Conservation (phyloP, 1,140 invertebrate genomes). For the Odontomachus brunneus region DNA sequence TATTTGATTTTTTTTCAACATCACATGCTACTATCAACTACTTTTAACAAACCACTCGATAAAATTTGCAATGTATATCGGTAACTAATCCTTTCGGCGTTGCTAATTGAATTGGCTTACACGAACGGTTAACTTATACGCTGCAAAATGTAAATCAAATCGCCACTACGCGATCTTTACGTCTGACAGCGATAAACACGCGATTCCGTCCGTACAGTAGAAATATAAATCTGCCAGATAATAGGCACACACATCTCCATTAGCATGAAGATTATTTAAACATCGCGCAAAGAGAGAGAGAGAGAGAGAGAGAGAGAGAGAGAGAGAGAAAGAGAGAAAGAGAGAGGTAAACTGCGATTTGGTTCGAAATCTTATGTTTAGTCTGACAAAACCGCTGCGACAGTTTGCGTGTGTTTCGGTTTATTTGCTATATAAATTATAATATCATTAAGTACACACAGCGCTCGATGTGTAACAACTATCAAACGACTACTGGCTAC, state of each 20-base stretch:
- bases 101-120: conserved; percentile 9
- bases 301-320: too few species aligned
- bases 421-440: conserved; percentile 35
- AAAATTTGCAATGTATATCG: conserved; percentile 14
- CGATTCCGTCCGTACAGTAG: not conserved
- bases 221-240: conserved; percentile 25
- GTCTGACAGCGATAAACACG: not conserved
- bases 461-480: conserved; percentile 18
- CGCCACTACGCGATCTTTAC: not conserved
- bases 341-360: conserved; percentile 19
- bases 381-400: not conserved
- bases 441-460: not conserved
- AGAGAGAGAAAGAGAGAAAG: too few species aligned
- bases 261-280: conserved; percentile 13
- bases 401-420: not conserved
- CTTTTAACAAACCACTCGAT: conserved; percentile 23
- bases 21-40: conserved; percentile 30
- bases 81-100: not conserved
- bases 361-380: conserved; percentile 36
- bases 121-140: not conserved
- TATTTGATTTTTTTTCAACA: conserved; percentile 39
- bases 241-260: not conserved
- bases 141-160: conserved; percentile 12
- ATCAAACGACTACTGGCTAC: conserved; percentile 42
- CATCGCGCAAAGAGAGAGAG: not conserved